These are phyloP conservation scores for Merodon equestris DNA, from an alignment of 2,888 invertebrate species.

Conservation along the genomic window DNA sequence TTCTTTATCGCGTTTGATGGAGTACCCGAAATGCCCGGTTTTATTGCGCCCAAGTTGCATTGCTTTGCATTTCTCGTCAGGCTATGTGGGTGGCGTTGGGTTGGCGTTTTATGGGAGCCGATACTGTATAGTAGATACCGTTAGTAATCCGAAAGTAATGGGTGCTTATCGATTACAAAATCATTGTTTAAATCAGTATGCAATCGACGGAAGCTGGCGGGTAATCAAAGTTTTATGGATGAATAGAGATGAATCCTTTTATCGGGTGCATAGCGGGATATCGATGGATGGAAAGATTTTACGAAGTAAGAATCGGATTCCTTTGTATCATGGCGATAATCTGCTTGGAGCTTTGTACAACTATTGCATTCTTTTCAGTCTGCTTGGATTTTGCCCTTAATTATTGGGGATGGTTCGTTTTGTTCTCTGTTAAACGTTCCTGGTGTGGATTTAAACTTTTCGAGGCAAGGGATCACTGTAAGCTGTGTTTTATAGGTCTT, in stretches of 20 bases:
- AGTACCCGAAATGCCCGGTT: constrained; percentile 22
- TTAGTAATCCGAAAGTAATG: constrained; percentile 13
- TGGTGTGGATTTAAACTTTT: too few relatives aligned
- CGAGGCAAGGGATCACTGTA: too few relatives aligned
- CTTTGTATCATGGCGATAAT: neutral
- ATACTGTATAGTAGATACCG: neutral
- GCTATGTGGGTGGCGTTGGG: neutral
- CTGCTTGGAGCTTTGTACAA: too few relatives aligned
- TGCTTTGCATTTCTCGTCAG: constrained; percentile 19
- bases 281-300: neutral
- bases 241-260: neutral
- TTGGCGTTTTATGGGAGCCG: constrained; percentile 9
- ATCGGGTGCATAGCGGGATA: neutral
- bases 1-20: constrained; percentile 43
- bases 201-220: neutral
- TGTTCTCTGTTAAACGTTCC: too few relatives aligned
- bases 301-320: neutral
- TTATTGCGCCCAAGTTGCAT: constrained; percentile 30
- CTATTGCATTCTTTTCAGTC: too few relatives aligned
- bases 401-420: too few relatives aligned
- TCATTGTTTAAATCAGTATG: constrained; percentile 4
- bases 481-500: too few relatives aligned
- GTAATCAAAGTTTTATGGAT: constrained; percentile 12
- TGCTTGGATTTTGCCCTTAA: too few relatives aligned
- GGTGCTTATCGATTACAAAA: constrained; percentile 25